Evolutionary conservation across 2,797 vertebrate genomes (phyloP).

Genomic region (Pseudochromis fuscus): DNA sequence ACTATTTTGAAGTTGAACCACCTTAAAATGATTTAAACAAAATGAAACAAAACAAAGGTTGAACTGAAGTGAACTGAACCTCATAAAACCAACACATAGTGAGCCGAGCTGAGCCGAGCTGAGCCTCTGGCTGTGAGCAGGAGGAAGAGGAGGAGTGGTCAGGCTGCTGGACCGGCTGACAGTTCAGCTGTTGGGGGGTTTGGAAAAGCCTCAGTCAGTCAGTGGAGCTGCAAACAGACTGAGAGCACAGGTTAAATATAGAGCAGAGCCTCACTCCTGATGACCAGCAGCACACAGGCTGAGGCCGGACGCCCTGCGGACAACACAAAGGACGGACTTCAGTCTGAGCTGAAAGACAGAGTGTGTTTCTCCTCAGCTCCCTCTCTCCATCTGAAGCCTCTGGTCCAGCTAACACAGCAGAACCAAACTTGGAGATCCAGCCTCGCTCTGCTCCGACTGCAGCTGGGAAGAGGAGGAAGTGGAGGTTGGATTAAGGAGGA

Average conservation of each 20-base stretch:
- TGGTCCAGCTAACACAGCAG: slow-evolving; percentile 63
- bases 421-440: slow-evolving; percentile 75
- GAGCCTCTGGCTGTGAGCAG: slow-evolving; percentile 32
- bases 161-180: slow-evolving; percentile 40
- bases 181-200: slow-evolving; percentile 79
- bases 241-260: slow-evolving; percentile 96
- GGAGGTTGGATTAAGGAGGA: slow-evolving; percentile 9
- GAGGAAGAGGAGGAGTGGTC: slow-evolving; percentile 36
- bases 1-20: background rate
- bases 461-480: slow-evolving; percentile 44
- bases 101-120: background rate
- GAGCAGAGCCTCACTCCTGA: slow-evolving; percentile 83
- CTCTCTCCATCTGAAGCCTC: slow-evolving; percentile 38
- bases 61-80: background rate
- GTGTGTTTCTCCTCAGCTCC: slow-evolving; percentile 62
- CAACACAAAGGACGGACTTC: slow-evolving; percentile 74
- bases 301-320: slow-evolving; percentile 35
- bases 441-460: too few relatives aligned
- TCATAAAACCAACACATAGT: background rate
- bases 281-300: slow-evolving; percentile 76
- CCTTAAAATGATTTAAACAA: too few relatives aligned
- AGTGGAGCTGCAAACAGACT: slow-evolving; percentile 92
- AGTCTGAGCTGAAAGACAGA: slow-evolving; percentile 81
- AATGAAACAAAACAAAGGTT: too few relatives aligned
- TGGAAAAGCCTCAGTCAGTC: slow-evolving; percentile 80